These are phyloP conservation scores for Nomada hirtipes DNA, from an alignment of 2,888 invertebrate species.

Conservation along the genomic window DNA sequence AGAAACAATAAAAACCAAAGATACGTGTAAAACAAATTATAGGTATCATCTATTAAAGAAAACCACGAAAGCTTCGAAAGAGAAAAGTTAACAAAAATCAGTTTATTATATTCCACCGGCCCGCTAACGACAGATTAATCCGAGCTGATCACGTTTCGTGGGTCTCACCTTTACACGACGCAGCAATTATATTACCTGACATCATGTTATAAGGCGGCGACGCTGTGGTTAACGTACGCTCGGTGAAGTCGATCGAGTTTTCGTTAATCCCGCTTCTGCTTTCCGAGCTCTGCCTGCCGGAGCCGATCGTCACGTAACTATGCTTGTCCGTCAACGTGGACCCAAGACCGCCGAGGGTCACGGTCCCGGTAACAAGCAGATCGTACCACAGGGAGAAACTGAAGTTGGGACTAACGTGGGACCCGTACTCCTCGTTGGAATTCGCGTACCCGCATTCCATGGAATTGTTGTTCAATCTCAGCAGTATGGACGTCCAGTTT, in stretches of 20 bases:
- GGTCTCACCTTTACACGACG: no score
- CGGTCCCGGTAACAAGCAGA: conserved; percentile 77
- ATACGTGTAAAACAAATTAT: no score
- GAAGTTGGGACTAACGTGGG: conserved; percentile 77
- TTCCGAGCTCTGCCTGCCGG: conserved; percentile 65
- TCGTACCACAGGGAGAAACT: conserved; percentile 81
- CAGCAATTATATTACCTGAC: conserved; percentile 71
- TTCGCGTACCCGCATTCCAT: conserved; percentile 78
- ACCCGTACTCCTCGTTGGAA: conserved; percentile 74
- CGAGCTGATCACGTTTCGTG: background rate
- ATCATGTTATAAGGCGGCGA: conserved; percentile 77
- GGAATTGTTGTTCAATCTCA: conserved; percentile 84
- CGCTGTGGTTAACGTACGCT: conserved; percentile 78
- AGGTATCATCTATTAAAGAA: no score
- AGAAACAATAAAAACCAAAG: no score
- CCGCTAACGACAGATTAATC: background rate
- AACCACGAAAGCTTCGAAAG: no score
- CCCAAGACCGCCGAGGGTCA: conserved; percentile 80
- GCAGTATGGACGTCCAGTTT: conserved; percentile 88
- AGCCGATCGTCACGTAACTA: conserved; percentile 75
- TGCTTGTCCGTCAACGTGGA: conserved; percentile 73
- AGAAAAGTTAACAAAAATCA: no score
- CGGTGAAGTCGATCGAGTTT: conserved; percentile 79
- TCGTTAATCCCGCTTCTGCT: conserved; percentile 75
- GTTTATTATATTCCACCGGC: no score